Evolutionary conservation across 2,797 vertebrate species (phyloP), one percentile per base, ranked within the genome.

Genomic region (Decapterus maruadsi): DNA sequence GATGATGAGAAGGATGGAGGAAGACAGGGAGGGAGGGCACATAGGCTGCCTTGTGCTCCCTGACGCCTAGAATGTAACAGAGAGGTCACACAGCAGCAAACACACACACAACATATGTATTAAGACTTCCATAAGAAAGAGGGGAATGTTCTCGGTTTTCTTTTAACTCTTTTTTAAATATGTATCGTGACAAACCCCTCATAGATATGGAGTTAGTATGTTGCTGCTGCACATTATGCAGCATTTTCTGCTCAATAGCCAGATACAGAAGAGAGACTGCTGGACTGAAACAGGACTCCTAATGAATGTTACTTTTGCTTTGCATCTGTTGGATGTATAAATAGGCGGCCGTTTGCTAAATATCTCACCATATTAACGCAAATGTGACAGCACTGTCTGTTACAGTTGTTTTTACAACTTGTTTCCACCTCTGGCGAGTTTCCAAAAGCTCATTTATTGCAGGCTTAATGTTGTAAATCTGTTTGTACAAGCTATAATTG

Each of bases 1-100:
- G 85, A 88, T 88, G 90, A 89, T 72, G 72, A 82, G 66, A 62
- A 71, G 43, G 53, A 80, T 58, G 66, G 67, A 73, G 71, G 57
- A 57, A 81, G 73, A 74, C 73, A 11, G 46, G 50, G 40, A 59
- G 68, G 63, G 60, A 63, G 75, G 72, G n/a, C 38, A 66, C 59
- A n/a, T n/a, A 78, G 89, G 68, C 77, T 80, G 70, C 55, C 36
- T 12, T 2, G 20, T 65, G 65, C 62, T 75, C 66, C 78, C 69
- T 14, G n/a, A 68, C 75, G 78, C 43, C 71, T 64, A 9, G 50
- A 77, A 62, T 50, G 43, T 60, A 72, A 55, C 61, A 68, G 29
- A 67, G 83, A 82, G 82, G 84, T 89, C 80, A 62, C 62, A 26
- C 61, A 19, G 77, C 70, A 64, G 56, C 58, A 70, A 77, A 70